These are phyloP conservation scores for Xylophagus ater DNA, from an alignment of 2,888 invertebrate species.

Conservation along the genomic window DNA sequence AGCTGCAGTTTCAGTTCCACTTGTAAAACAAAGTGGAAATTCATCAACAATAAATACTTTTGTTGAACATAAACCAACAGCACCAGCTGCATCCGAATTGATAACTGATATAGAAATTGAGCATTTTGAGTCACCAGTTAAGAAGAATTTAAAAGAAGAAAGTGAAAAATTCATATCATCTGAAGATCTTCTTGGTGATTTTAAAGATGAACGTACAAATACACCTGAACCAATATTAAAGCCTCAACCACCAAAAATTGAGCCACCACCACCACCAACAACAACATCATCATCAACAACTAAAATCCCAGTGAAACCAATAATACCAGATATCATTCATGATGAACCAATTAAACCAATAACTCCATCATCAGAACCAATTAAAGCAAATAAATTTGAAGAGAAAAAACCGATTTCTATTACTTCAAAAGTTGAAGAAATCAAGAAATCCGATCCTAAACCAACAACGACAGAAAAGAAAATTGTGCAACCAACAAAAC, in stretches of 20 bases:
- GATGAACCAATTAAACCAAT: no score
- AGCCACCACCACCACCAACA: slow-evolving; percentile 4
- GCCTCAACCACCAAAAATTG: slow-evolving; percentile 1
- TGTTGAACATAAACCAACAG: neutral
- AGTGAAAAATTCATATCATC: slow-evolving; percentile 39
- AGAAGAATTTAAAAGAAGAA: slow-evolving; percentile 35
- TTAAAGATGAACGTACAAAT: slow-evolving; percentile 30
- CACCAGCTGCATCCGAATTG: neutral
- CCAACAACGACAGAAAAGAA: slow-evolving; percentile 13
- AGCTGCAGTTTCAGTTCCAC: neutral
- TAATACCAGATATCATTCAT: neutral
- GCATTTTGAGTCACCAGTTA: slow-evolving; percentile 27
- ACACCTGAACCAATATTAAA: slow-evolving; percentile 3
- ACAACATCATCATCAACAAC: neutral
- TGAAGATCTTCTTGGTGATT: slow-evolving; percentile 35
- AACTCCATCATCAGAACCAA: slow-evolving; percentile 17
- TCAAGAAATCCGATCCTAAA: slow-evolving; percentile 4
- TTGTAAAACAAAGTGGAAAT: neutral
- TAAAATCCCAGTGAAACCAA: slow-evolving; percentile 17
- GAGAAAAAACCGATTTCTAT: slow-evolving; percentile 3
- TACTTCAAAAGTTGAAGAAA: slow-evolving; percentile 13
- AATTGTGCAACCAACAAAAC: slow-evolving; percentile 18
- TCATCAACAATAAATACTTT: neutral
- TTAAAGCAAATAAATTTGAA: slow-evolving; percentile 10
- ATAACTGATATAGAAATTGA: neutral